Evolutionary conservation across 2,113 vertebrate genomes (phyloP), one percentile per base, ranked within the genome.

Genomic region (Lepisosteus osseus): DNA sequence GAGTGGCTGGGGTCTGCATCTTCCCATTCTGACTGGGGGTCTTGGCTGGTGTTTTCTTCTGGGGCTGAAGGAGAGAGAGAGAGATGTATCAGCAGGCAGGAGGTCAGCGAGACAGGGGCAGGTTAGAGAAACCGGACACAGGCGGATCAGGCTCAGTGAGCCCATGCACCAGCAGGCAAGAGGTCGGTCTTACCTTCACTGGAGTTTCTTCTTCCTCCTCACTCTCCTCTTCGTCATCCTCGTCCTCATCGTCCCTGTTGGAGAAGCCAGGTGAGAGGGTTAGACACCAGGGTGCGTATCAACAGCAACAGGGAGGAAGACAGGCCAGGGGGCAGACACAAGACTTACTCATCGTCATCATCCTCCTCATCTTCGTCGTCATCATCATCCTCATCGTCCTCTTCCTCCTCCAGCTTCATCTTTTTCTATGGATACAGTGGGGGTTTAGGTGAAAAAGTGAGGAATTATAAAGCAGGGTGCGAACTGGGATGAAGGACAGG

Each of bases 11-110:
- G 51, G 84, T 86, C 1, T 80, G 3, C 6, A 77, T 84, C 75
- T 90, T 91, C 56, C 91, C 91, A 15, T 92, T 91, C 74, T 91
- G 90, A 72, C 85, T 70, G 0, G 83, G 45, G 1, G 77, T 17
- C 61, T 80, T 66, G 6, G 74, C 47, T 79, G 82, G 3, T 2
- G 85, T 76, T 0, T 71, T 70, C 7, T 64, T 64, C 73, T 89
- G 89, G 56, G 77, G 70, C 89, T 90, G 69, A 4, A 7, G 40
- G 54, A 67, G 61, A 6, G 61, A 51, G 2, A 8, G 67, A 17
- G 41, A 7, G 15, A 17, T 17, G 15, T 0, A 17, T 17, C 15
- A 17, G 15, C 15, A 17, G 15, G 15, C 15, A 17, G 15, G 15
- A 17, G 29, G 29, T 29, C 29, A 29, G 29, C 0, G 1, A 29